Percentiles rank a stretch among this genome's conserved stretches.
These are phyloP conservation scores for Eciton burchellii DNA, from an alignment of 1,140 invertebrate genomes.

Conservation along the genomic window DNA sequence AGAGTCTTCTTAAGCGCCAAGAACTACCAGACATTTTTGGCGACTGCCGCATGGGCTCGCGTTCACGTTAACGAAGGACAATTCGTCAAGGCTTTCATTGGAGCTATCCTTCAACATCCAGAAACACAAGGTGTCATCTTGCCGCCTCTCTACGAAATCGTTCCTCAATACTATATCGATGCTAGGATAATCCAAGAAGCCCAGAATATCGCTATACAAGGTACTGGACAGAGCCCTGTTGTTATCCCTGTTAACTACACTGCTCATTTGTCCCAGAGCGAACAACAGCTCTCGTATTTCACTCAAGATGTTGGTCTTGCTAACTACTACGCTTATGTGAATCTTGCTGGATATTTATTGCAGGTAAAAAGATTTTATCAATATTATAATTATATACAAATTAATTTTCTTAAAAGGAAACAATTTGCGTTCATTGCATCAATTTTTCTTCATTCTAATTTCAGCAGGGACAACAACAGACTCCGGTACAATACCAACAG, in stretches of 20 bases:
- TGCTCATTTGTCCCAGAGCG: constrained; percentile 83
- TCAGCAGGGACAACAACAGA: constrained; percentile 50
- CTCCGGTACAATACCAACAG: constrained; percentile 45
- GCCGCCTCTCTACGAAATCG: constrained; percentile 85
- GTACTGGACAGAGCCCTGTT: constrained; percentile 63
- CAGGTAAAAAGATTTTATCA: constrained; percentile 68
- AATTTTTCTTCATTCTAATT: constrained; percentile 19
- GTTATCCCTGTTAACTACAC: constrained; percentile 86
- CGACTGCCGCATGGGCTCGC: constrained; percentile 83
- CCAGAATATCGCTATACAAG: constrained; percentile 77
- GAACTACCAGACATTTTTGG: constrained; percentile 81
- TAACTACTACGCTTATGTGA: constrained; percentile 89
- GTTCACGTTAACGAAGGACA: constrained; percentile 83
- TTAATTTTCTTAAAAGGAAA: not conserved
- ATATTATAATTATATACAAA: constrained; percentile 11
- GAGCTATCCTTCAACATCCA: constrained; percentile 80
- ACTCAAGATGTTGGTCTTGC: constrained; percentile 91
- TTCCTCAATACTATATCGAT: constrained; percentile 85
- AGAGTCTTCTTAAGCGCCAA: constrained; percentile 84
- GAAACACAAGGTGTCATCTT: constrained; percentile 83
- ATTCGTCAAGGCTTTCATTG: constrained; percentile 82
- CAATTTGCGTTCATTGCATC: not conserved
- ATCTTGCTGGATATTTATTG: constrained; percentile 86
- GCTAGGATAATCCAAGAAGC: constrained; percentile 83
- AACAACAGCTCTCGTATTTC: constrained; percentile 89